Percentiles rank a stretch among this genome's conserved stretches.
These are phyloP conservation scores for Dasysyrphus albostriatus DNA, from an alignment of 2,888 invertebrate genomes.

Conservation along the genomic window DNA sequence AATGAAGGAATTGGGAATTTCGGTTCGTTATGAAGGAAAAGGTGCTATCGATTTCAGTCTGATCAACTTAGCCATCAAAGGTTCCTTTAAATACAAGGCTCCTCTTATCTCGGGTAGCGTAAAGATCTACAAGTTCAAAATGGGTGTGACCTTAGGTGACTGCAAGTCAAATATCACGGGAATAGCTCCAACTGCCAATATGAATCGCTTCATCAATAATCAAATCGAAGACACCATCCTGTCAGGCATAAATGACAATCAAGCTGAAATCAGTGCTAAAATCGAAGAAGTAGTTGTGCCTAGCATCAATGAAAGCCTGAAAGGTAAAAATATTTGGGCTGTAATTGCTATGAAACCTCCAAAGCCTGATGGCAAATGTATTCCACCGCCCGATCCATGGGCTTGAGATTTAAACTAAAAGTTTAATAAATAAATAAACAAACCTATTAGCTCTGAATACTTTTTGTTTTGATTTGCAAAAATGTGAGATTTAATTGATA, in stretches of 20 bases:
- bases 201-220: conserved; percentile 78
- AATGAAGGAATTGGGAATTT: conserved; percentile 74
- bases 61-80: conserved; percentile 79
- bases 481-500: not conserved
- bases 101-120: conserved; percentile 81
- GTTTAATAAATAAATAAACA: conserved; percentile 31
- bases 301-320: conserved; percentile 78
- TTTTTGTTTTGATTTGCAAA: conserved; percentile 31
- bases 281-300: conserved; percentile 80
- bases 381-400: conserved; percentile 81
- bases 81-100: conserved; percentile 79
- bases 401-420: conserved; percentile 65
- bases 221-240: conserved; percentile 79
- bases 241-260: conserved; percentile 78
- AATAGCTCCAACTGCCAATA: conserved; percentile 78
- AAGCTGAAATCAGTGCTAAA: conserved; percentile 77
- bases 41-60: conserved; percentile 79
- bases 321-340: conserved; percentile 78
- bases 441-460: not conserved
- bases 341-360: conserved; percentile 58
- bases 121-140: conserved; percentile 79
- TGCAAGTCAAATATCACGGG: conserved; percentile 79
- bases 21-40: conserved; percentile 79
- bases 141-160: conserved; percentile 78
- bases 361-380: conserved; percentile 75